These are phyloP conservation scores for Vannuccia rotundouncinata DNA, from an alignment of 2,888 invertebrate species.

Conservation along the genomic window DNA sequence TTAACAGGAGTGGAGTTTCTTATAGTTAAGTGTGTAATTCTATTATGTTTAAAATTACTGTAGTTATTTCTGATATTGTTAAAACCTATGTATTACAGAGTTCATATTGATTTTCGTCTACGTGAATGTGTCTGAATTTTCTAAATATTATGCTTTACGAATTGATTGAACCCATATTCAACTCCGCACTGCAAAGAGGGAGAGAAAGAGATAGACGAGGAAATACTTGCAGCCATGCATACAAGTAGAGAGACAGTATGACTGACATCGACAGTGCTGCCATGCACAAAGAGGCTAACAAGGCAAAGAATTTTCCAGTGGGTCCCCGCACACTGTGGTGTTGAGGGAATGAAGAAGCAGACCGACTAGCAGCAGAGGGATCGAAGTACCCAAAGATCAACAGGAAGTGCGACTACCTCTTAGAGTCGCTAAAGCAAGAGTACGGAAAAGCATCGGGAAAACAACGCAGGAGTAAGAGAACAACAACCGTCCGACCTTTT, in stretches of 20 bases:
- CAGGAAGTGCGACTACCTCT: too few relatives aligned
- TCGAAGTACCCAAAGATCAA: too few relatives aligned
- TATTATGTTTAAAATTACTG: constrained; percentile 23
- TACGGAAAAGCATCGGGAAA: too few relatives aligned
- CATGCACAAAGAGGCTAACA: constrained; percentile 23
- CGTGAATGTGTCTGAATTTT: background rate
- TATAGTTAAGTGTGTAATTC: background rate
- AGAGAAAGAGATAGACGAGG: too few relatives aligned
- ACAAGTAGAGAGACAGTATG: too few relatives aligned
- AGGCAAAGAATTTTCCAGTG: background rate
- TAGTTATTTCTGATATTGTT: constrained; percentile 19
- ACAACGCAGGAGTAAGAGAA: too few relatives aligned
- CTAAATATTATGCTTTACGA: background rate
- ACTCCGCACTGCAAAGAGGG: background rate
- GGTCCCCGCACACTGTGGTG: too few relatives aligned
- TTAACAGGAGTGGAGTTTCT: background rate
- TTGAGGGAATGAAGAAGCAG: too few relatives aligned
- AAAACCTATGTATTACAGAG: background rate
- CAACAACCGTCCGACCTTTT: too few relatives aligned
- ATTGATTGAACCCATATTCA: background rate
- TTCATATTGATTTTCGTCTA: background rate
- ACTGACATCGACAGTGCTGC: constrained; percentile 6
- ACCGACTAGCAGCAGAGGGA: too few relatives aligned
- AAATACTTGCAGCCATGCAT: too few relatives aligned
- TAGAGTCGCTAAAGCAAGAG: too few relatives aligned